These are phyloP conservation scores for Sarcophaga caerulescens DNA, from an alignment of 2,888 invertebrate genomes.

Conservation along the genomic window DNA sequence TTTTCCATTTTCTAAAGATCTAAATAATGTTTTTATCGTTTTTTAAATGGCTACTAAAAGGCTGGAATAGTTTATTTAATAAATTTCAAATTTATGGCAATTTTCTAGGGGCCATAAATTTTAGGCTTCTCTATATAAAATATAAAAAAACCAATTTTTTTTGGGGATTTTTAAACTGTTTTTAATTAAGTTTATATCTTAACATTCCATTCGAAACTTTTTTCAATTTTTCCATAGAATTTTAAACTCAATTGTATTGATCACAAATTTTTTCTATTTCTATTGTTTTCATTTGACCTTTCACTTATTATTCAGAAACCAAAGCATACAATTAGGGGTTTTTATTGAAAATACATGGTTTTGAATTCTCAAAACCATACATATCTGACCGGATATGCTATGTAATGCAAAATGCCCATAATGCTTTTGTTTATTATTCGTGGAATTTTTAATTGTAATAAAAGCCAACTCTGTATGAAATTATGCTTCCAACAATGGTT, in stretches of 20 bases:
- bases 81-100: not conserved
- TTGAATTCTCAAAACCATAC: conserved; percentile 3
- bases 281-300: too few relatives aligned
- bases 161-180: too few relatives aligned
- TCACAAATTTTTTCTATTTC: too few relatives aligned
- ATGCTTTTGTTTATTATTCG: not conserved
- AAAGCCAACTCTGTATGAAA: conserved; percentile 41
- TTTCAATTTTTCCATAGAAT: too few relatives aligned
- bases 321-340: conserved; percentile 3
- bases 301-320: not conserved
- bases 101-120: not conserved
- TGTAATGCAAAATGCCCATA: not conserved
- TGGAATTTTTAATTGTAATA: conserved; percentile 35
- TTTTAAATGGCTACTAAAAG: conserved; percentile 16
- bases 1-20: not conserved
- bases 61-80: conserved; percentile 6
- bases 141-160: not conserved
- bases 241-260: too few relatives aligned
- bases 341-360: not conserved
- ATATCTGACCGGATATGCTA: not conserved
- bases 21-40: not conserved
- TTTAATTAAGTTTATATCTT: too few relatives aligned
- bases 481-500: conserved; percentile 2
- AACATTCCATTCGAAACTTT: too few relatives aligned
- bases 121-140: not conserved